A percentile compares a stretch with the other conserved stretches of the same genome.
phyloP scores from a whole-genome alignment of 2,888 invertebrate genomes.

The Coremacera marginata region DNA sequence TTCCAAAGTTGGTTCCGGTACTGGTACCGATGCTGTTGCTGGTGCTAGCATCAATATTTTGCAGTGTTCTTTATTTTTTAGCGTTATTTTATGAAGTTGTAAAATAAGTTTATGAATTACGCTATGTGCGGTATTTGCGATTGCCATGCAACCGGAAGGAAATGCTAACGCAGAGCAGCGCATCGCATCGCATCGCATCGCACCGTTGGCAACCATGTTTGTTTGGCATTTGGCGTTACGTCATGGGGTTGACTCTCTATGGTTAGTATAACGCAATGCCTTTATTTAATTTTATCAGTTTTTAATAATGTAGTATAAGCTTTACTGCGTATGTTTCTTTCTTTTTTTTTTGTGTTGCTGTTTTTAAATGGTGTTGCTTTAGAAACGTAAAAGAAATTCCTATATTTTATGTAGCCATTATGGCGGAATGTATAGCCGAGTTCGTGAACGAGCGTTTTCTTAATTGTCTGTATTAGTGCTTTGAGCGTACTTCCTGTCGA shows the following conservation, averaged over 20 bases:
- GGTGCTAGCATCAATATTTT: constrained; percentile 3
- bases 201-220: not conserved
- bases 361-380: not conserved
- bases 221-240: not conserved
- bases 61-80: not conserved
- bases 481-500: constrained; percentile 6
- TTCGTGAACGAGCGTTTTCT: not conserved
- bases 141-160: constrained; percentile 36
- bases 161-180: not conserved
- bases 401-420: not conserved
- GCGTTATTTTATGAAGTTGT: constrained; percentile 35
- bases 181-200: not conserved
- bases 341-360: not conserved
- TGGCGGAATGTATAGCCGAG: too few species aligned
- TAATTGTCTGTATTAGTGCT: constrained; percentile 23
- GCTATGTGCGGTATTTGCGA: constrained; percentile 35
- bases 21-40: not conserved
- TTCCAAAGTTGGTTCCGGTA: not conserved
- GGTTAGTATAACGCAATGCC: not conserved
- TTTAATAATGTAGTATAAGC: not conserved
- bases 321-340: not conserved
- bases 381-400: not conserved
- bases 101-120: constrained; percentile 41
- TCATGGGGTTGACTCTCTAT: not conserved
- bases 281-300: not conserved